Base-by-base conservation (phyloP, 2,888 invertebrate genomes). In the Lasioglossum marginatum region DNA sequence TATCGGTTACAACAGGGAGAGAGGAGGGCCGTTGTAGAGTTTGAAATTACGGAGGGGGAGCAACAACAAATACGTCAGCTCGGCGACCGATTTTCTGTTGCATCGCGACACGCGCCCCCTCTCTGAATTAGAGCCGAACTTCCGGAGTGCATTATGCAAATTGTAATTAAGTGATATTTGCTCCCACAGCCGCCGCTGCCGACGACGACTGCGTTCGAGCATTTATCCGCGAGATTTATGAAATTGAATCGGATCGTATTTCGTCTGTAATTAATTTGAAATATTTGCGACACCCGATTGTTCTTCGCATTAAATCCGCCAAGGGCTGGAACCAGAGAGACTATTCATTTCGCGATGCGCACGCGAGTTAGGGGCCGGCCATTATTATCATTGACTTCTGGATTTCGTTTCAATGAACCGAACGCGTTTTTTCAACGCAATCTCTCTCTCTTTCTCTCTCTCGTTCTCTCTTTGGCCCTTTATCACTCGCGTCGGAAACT, bases 151-250 rank as follows among this genome's bases (percentile, higher is more conserved):
- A 84, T 84, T 84, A 84, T 82, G 84, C 77, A 84, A 82, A 84
- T 82, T 78, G 83, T 82, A 82, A 82, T 82, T 81, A 83, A 83
- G 77, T 83, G 83, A 77, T 81, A 83, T 83, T 83, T 77, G 77
- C 82, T 31, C 34, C n/a, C 66, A 57, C 3, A 34, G 27, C 27
- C 27, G 5, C n/a, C 57, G n/a, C 27, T 27, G 27, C 27, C 14
- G 27, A 1, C 27, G 57, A n/a, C 57, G 60, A 27, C 60, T 60
- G 5, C 16, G 14, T 23, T 1, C 48, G 73, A 60, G 63, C 70
- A 52, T 84, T 82, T 77, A 82, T 82, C 77, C 70, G 68, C 23
- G 77, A 37, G 77, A 78, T 84, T 74, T 78, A 84, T 78, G 84
- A 71, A 82, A 84, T 82, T 78, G 73, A 78, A 82, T 70, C 48